Conservation (phyloP, 35 echinoderm and acorn worm species). For the Apostichopus parvimensis region DNA sequence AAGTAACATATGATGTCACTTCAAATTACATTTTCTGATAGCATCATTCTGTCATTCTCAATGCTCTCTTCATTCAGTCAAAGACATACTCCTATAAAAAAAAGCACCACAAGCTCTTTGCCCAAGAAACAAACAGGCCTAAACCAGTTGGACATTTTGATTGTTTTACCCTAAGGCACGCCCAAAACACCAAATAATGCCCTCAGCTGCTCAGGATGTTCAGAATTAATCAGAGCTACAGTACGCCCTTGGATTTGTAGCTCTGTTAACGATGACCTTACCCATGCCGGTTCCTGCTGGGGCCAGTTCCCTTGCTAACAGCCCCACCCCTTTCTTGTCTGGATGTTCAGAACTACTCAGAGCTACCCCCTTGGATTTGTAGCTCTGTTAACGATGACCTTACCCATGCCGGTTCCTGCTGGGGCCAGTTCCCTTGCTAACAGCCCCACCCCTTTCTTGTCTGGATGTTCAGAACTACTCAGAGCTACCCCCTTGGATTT, state of each 20-base stretch:
- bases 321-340: slow-evolving; percentile 69
- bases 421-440: slow-evolving; percentile 86
- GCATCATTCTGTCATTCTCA: too few relatives aligned
- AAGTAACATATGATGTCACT: not conserved
- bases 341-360: slow-evolving; percentile 83
- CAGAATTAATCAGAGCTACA: too few relatives aligned
- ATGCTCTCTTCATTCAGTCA: too few relatives aligned
- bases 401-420: slow-evolving; percentile 99
- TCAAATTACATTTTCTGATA: too few relatives aligned
- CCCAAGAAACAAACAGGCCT: too few relatives aligned
- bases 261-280: slow-evolving; percentile 32
- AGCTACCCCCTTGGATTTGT: not conserved
- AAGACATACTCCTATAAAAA: too few relatives aligned
- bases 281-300: slow-evolving; percentile 98
- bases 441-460: slow-evolving; percentile 71
- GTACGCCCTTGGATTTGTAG: not conserved
- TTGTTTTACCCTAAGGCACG: too few relatives aligned
- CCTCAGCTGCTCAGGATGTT: too few relatives aligned
- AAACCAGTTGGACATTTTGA: too few relatives aligned
- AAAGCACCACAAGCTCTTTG: too few relatives aligned
- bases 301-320: slow-evolving; percentile 83
- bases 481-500: slow-evolving; percentile 24
- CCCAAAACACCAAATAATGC: too few relatives aligned
- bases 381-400: slow-evolving; percentile 2
- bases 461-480: slow-evolving; percentile 75